These are phyloP conservation scores for Willowsia nigromaculata DNA, from an alignment of 2,888 invertebrate species.

Conservation along the genomic window DNA sequence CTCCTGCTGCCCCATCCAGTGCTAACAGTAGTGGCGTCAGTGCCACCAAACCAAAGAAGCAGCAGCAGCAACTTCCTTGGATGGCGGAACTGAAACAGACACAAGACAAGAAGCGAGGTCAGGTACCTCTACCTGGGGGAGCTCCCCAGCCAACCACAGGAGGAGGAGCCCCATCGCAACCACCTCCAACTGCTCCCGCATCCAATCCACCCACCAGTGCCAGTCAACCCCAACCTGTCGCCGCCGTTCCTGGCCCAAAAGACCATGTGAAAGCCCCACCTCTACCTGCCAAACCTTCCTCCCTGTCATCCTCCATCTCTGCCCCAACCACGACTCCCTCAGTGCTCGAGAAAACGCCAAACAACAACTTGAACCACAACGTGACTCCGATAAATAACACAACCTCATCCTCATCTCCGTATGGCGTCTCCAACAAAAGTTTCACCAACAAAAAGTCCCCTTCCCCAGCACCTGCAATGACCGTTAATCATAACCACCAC, in stretches of 20 bases:
- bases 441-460: constrained; percentile 58
- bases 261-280: constrained; percentile 74
- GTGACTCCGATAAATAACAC: constrained; percentile 1
- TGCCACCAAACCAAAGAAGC: constrained; percentile 64
- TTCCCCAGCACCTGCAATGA: constrained; percentile 52
- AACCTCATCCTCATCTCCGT: not conserved
- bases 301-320: constrained; percentile 16
- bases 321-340: not conserved
- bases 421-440: constrained; percentile 14
- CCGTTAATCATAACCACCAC: not conserved
- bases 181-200: constrained; percentile 45
- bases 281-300: constrained; percentile 77
- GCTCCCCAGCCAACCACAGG: not conserved
- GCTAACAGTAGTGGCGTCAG: constrained; percentile 60
- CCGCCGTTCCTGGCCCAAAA: constrained; percentile 23
- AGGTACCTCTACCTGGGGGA: constrained; percentile 59
- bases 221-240: constrained; percentile 43
- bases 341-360: constrained; percentile 9
- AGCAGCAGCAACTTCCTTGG: constrained; percentile 90
- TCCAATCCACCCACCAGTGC: constrained; percentile 25
- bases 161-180: constrained; percentile 29
- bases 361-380: constrained; percentile 49
- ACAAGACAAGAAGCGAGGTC: constrained; percentile 81
- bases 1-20: constrained; percentile 70
- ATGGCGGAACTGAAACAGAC: constrained; percentile 90